Evolutionary conservation across 2,113 vertebrate genomes (phyloP).

Genomic region (Pitta sordida): DNA sequence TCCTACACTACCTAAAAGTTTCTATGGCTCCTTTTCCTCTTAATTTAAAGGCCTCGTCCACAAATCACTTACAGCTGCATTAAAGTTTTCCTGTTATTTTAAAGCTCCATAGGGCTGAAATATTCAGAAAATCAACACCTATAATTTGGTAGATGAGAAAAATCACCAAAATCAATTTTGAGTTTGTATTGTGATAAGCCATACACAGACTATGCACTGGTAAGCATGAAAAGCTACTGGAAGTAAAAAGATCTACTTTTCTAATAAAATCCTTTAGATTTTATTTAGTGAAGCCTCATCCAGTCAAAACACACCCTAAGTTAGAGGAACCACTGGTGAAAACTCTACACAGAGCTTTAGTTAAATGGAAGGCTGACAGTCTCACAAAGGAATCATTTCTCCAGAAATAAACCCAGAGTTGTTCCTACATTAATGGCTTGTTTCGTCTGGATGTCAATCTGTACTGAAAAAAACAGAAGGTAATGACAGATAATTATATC

Average conservation of each 20-base stretch:
- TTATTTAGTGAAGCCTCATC: not conserved
- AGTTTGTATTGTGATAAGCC: not conserved
- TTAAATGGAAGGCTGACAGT: not conserved
- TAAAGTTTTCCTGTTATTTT: not conserved
- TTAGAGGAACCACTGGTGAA: not conserved
- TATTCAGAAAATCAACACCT: not conserved
- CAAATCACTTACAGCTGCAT: not conserved
- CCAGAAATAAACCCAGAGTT: constrained; percentile 2
- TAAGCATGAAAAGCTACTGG: not conserved
- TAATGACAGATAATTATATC: constrained; percentile 40
- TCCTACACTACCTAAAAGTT: not conserved
- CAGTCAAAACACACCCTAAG: not conserved
- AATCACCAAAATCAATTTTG: not conserved
- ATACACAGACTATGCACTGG: not conserved
- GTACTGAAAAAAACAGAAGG: not conserved
- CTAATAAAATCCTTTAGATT: not conserved
- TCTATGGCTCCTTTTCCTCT: not conserved
- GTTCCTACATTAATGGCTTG: constrained; percentile 20
- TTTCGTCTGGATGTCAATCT: constrained; percentile 45
- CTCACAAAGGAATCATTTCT: not conserved
- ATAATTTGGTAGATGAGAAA: not conserved
- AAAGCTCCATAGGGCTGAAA: not conserved
- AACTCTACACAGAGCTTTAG: not conserved
- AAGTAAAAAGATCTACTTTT: not conserved
- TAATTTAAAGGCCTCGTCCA: not conserved